phyloP scores from a whole-genome alignment of 2,113 vertebrate genomes.

The Cavia aperea region DNA sequence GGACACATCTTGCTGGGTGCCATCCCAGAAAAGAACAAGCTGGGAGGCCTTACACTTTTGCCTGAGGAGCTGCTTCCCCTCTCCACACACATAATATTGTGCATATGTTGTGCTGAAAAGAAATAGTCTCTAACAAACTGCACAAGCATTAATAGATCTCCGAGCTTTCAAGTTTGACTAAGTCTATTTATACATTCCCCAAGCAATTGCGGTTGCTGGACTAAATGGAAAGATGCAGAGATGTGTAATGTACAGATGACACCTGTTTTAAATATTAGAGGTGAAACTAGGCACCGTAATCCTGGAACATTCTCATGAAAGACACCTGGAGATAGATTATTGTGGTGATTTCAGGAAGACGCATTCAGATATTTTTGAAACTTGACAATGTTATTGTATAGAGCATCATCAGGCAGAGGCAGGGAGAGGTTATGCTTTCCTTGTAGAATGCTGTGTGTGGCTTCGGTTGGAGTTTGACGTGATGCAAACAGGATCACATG shows the following conservation, averaged over 20 bases:
- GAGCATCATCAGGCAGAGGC: not conserved
- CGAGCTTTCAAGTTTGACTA: not conserved
- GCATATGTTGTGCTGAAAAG: conserved; percentile 41
- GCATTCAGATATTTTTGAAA: not conserved
- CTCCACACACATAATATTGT: not conserved
- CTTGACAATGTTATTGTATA: not conserved
- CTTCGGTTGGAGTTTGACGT: not conserved
- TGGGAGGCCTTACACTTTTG: conserved; percentile 1
- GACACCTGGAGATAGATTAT: conserved; percentile 16
- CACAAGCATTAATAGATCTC: conserved; percentile 23
- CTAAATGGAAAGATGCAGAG: conserved; percentile 13
- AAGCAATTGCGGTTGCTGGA: conserved; percentile 14
- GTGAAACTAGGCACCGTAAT: conserved; percentile 8
- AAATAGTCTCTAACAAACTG: conserved; percentile 24
- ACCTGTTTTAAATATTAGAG: conserved; percentile 51
- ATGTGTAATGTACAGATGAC: not conserved
- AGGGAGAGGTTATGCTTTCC: not conserved
- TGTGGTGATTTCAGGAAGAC: not conserved
- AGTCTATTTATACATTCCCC: conserved; percentile 42
- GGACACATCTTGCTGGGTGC: conserved; percentile 2
- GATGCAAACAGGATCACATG: not conserved
- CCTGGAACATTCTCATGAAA: conserved; percentile 11
- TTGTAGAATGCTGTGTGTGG: not conserved
- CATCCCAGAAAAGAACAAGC: conserved; percentile 14
- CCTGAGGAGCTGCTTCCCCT: not conserved